phyloP scores from a whole-genome alignment of 2,797 vertebrate genomes.

The Linurgus olivaceus region DNA sequence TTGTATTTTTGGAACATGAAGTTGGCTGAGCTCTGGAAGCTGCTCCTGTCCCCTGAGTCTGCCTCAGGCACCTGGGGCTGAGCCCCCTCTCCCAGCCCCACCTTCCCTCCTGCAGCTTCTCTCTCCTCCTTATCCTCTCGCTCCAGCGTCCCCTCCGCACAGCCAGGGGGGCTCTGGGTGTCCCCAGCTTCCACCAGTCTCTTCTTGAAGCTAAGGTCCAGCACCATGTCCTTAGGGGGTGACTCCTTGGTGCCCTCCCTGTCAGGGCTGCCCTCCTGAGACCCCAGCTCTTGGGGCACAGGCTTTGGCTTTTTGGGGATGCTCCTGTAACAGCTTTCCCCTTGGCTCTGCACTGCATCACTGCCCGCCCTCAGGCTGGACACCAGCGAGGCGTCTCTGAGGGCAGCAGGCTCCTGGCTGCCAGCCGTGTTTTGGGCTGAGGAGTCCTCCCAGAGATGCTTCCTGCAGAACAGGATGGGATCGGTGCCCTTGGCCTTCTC shows the following conservation, averaged over 20 bases:
- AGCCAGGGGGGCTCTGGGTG: rapidly evolving
- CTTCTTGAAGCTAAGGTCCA: conserved; percentile 79
- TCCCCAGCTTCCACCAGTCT: neutral
- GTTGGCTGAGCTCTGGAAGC: conserved; percentile 71
- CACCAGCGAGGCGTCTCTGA: rapidly evolving
- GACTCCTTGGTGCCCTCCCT: neutral
- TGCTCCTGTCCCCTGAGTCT: conserved; percentile 9
- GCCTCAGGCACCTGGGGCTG: neutral
- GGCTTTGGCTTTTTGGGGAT: neutral
- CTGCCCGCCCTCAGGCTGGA: neutral
- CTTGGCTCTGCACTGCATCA: rapidly evolving
- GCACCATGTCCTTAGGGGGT: neutral
- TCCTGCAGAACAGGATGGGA: neutral
- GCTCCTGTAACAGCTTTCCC: neutral
- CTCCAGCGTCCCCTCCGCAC: rapidly evolving
- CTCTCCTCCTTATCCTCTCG: neutral
- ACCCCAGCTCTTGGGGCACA: rapidly evolving
- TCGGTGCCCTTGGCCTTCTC: conserved; percentile 59
- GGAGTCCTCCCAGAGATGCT: neutral
- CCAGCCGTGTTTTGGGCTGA: rapidly evolving
- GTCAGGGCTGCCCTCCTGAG: rapidly evolving
- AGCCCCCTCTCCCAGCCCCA: rapidly evolving
- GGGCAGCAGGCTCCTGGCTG: neutral
- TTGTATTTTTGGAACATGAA: conserved; percentile 80
- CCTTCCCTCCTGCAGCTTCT: neutral